Evolutionary conservation across 2,888 invertebrate species (phyloP).

Genomic region (Cosmia pyralina): DNA sequence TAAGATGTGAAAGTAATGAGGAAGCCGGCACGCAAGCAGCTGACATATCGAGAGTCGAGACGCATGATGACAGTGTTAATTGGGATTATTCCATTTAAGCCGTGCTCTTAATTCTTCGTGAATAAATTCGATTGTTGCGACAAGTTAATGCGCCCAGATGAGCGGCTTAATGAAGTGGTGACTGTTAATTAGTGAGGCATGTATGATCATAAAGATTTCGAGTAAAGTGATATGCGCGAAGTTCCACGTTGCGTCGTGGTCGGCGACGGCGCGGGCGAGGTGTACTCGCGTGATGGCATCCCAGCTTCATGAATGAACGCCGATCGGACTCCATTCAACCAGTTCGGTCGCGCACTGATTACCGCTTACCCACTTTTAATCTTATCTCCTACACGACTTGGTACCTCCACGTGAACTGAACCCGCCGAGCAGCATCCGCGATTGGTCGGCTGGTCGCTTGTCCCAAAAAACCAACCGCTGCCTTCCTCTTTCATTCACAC

Average conservation of each 20-base stretch:
- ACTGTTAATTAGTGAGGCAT: conserved; percentile 51
- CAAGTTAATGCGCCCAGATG: conserved; percentile 53
- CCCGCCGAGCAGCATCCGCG: conserved; percentile 69
- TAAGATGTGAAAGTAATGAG: conserved; percentile 49
- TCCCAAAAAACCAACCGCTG: conserved; percentile 84
- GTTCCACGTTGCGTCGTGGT: conserved; percentile 59
- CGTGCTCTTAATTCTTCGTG: conserved; percentile 42
- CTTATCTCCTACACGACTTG: conserved; percentile 86
- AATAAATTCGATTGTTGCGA: conserved; percentile 56
- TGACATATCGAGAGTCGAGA: conserved; percentile 61
- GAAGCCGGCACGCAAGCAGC: conserved; percentile 70
- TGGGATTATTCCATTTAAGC: conserved; percentile 59
- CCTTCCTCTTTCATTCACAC: conserved; percentile 89
- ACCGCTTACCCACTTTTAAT: conserved; percentile 84
- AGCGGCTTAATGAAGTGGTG: conserved; percentile 56
- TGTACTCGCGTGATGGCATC: conserved; percentile 85
- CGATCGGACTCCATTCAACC: conserved; percentile 85
- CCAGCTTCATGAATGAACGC: conserved; percentile 85
- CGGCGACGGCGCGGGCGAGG: conserved; percentile 22
- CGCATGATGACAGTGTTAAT: conserved; percentile 56
- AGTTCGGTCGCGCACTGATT: conserved; percentile 89
- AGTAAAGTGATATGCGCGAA: conserved; percentile 54
- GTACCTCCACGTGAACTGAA: conserved; percentile 76
- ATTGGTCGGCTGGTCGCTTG: conserved; percentile 71
- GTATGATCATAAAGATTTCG: conserved; percentile 53